Evolutionary conservation across 92 coral and sea anemone genomes (phyloP), one percentile per base, ranked within the genome.

Genomic region (Zoanthus gigantus): DNA sequence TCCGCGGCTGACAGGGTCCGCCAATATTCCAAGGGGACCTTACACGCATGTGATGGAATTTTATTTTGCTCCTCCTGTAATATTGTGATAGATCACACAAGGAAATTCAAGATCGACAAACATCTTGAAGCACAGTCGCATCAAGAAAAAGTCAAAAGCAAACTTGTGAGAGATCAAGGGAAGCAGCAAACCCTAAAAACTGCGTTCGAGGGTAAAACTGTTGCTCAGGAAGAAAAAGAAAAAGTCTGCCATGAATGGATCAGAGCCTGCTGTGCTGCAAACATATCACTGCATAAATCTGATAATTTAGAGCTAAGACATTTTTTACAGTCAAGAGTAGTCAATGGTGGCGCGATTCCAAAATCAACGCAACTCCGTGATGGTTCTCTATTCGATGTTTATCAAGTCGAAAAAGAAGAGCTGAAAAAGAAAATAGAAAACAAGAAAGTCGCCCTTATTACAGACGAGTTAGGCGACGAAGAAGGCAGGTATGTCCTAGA

Each of bases 291-390:
- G 65, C 79, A 84, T 67, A 93, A 93, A 85, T 88, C 94, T 7
- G 90, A 93, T 69, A 93, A 91, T 79, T 78, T 86, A 0, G 71
- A 32, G 11, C 14, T 93, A 82, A 48, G 94, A 29, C 71, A 66
- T 16, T 91, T 91, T 54, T 53, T 93, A 65, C 80, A 71, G 31
- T 6, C 91, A 8, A 53, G 87, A 53, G 96, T 91, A 44, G 17
- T 71, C 32, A 93, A 93, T 87, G 92, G 94, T 47, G 93, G 96
- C 5, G 93, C 93, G 1, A 89, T 91, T 9, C 91, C 94, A 1
- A 89, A 87, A 45, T 74, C 54, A 32, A 85, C 94, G 48, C 94
- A 91, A 42, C 84, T 93, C 7, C 91, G 92, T 17, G 96, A 91
- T 74, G 77, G 83, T 32, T 91, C 91, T 76, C 77, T 88, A 7